A percentile compares a stretch with the other conserved stretches of the same genome.
phyloP scores from a whole-genome alignment of 2,888 invertebrate genomes.

The Pachliopta kotzebuea region DNA sequence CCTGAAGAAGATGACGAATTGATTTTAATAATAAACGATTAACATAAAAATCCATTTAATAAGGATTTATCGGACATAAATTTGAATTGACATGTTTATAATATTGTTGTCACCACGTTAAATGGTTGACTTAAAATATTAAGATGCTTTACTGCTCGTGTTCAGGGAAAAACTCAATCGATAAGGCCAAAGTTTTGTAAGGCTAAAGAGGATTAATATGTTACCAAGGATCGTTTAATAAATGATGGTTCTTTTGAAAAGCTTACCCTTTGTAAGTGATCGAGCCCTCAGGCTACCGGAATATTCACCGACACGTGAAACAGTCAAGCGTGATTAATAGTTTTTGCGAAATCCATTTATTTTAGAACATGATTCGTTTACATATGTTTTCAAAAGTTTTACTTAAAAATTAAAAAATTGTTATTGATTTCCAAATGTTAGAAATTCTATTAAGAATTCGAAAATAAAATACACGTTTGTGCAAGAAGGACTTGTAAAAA shows the following conservation, averaged over 20 bases:
- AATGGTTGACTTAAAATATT: no score
- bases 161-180: neutral
- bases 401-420: no score
- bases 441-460: no score
- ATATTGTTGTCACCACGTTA: no score
- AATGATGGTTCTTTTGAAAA: conserved; percentile 11
- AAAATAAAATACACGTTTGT: no score
- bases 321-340: conserved; percentile 13
- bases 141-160: neutral
- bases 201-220: conserved; percentile 3
- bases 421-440: no score
- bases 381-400: neutral
- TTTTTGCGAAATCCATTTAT: conserved; percentile 1
- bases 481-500: no score
- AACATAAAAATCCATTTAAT: no score
- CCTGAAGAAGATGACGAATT: no score
- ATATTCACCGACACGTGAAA: conserved; percentile 12
- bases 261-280: conserved; percentile 7
- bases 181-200: neutral
- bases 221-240: conserved; percentile 6
- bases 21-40: no score
- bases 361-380: neutral
- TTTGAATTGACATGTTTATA: no score
- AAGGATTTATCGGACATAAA: no score
- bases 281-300: conserved; percentile 1